Evolutionary conservation across 2,888 invertebrate species (phyloP), one percentile per base, ranked within the genome.

Genomic region (Lagria hirta): DNA sequence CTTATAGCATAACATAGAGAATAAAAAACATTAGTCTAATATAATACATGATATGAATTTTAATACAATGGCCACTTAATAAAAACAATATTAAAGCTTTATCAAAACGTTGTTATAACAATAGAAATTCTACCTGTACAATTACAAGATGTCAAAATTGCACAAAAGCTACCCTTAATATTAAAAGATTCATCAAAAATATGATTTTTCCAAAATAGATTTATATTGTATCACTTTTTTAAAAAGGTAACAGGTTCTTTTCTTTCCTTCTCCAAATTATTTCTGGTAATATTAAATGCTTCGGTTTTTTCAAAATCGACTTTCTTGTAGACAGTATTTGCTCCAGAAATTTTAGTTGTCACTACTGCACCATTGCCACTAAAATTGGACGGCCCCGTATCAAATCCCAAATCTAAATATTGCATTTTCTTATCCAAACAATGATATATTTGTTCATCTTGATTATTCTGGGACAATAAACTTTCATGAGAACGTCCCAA

Each of bases 301-400:
- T 91, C 86, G 0, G 95, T 96, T 75, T 93, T 95, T 34, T 91
- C 75, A 74, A 95, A 95, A 73, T 96, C 95, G 0, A 96, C 93
- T 1, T 88, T 89, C 69, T 93, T 91, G 71, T 95, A 95, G 4
- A 89, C 89, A 0, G 86, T 77, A 43, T 62, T 62, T 17, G 51
- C 58, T 15, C 54, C 51, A 36, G 68, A 61, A 54, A 49, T 48
- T 45, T 60, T 59, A 4, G 58, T 47, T 1, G 57, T 60, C 1
- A 60, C 57, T 2, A 64, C 55, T 16, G 37, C 48, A 8, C 26
- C 11, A 12, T 18, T 29, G 12, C 16, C 36, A 1, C 40, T 14
- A 21, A 41, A 28, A 33, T 13, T 41, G 8, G 46, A 36, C 17
- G 45, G 28, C 4, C 36, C 33, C 40, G 57, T 52, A 54, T 86